Percentiles rank a stretch among this genome's conserved stretches.
These are phyloP conservation scores for Drosophila paramelanica DNA, from an alignment of 2,888 invertebrate genomes.

Conservation along the genomic window DNA sequence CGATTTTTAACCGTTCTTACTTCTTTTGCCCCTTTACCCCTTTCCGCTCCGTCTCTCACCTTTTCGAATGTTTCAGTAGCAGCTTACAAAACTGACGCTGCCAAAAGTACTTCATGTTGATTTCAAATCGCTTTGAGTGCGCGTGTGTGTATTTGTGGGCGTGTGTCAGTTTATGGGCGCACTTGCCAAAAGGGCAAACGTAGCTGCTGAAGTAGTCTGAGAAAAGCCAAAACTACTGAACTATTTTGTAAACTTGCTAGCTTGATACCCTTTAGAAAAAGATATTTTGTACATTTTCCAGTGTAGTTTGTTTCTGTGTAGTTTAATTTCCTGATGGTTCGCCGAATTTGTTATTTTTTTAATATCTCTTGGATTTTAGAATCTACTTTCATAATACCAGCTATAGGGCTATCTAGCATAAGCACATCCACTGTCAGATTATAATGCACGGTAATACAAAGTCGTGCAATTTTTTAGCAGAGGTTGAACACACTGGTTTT, in stretches of 20 bases:
- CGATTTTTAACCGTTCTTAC: conserved; percentile 31
- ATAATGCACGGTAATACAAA: background rate
- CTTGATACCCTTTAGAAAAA: conserved; percentile 4
- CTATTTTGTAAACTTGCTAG: conserved; percentile 14
- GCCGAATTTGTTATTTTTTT: no score
- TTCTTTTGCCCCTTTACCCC: background rate
- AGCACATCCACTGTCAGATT: no score
- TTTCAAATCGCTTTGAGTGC: conserved; percentile 35
- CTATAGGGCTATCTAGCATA: no score
- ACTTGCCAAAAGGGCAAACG: conserved; percentile 67
- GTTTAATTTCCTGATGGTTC: no score
- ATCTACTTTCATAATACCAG: no score
- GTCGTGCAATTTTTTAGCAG: background rate
- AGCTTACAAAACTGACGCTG: conserved; percentile 39
- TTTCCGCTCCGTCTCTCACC: background rate
- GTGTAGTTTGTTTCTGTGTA: no score
- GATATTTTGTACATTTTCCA: no score
- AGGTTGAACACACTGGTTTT: background rate
- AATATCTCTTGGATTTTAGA: no score
- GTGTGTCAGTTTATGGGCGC: conserved; percentile 53
- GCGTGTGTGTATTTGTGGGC: conserved; percentile 12
- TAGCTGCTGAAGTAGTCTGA: conserved; percentile 46
- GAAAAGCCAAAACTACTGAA: conserved; percentile 38
- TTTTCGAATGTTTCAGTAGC: conserved; percentile 40
- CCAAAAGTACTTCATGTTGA: conserved; percentile 60